Evolutionary conservation across 2,113 vertebrate genomes (phyloP).

Genomic region (Phylloscopus trochilus): DNA sequence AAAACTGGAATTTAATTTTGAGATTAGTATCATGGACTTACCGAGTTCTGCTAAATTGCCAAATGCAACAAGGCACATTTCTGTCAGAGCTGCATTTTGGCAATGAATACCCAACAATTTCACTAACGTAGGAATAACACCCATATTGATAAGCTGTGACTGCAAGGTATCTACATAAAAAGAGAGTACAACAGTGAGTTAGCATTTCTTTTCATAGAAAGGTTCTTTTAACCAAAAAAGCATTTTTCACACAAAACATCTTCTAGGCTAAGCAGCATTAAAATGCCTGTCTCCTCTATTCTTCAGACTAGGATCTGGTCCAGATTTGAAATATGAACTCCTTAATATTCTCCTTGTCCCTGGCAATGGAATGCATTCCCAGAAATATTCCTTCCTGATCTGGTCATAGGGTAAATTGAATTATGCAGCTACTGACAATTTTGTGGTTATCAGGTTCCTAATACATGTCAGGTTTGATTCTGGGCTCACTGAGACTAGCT

Average conservation of each 20-base stretch:
- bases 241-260: slow-evolving; percentile 14
- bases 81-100: slow-evolving; percentile 91
- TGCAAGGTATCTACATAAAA: slow-evolving; percentile 88
- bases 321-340: not conserved
- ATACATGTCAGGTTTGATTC: not conserved
- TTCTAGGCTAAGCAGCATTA: not conserved
- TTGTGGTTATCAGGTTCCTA: not conserved
- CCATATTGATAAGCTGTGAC: slow-evolving; percentile 96
- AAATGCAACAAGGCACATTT: slow-evolving; percentile 99
- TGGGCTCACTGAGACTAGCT: not conserved
- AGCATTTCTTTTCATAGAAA: not conserved
- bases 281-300: not conserved
- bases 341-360: not conserved
- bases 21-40: slow-evolving; percentile 68
- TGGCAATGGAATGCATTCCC: not conserved
- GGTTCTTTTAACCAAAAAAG: not conserved
- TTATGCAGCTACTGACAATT: not conserved
- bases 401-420: not conserved
- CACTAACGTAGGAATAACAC: slow-evolving; percentile 95
- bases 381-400: not conserved
- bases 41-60: slow-evolving; percentile 98
- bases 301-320: not conserved
- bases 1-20: not conserved
- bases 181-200: slow-evolving; percentile 42
- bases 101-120: slow-evolving; percentile 91